Evolutionary conservation across 2,797 vertebrate genomes (phyloP).

Genomic region (Enteromius anoplus): DNA sequence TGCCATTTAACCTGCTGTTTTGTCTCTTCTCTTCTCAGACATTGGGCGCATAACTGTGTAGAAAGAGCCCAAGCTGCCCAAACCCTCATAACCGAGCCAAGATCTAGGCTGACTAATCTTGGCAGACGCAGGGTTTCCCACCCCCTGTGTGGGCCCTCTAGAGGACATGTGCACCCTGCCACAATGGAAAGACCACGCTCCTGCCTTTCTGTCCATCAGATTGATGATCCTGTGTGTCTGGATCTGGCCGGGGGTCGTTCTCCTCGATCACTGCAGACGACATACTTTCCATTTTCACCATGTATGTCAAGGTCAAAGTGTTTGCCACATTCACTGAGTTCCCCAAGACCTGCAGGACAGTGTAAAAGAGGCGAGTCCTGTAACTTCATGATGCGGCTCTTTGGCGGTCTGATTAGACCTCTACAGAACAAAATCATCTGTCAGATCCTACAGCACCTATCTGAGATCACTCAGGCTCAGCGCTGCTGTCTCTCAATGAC

Average conservation of each 20-base stretch:
- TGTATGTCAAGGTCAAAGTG: slow-evolving; percentile 25
- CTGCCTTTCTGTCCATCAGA: not conserved
- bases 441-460: slow-evolving; percentile 59
- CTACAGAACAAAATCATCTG: slow-evolving; percentile 63
- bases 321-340: slow-evolving; percentile 3
- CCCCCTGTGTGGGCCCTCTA: not conserved
- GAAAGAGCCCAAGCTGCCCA: slow-evolving; percentile 47
- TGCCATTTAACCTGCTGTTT: not conserved
- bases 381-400: slow-evolving; percentile 63
- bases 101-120: slow-evolving; percentile 46
- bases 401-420: slow-evolving; percentile 55
- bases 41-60: slow-evolving; percentile 23
- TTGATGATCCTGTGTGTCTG: not conserved
- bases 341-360: slow-evolving; percentile 2
- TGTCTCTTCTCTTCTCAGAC: slow-evolving; percentile 2
- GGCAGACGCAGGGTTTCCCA: slow-evolving; percentile 18
- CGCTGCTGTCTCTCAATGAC: slow-evolving; percentile 60
- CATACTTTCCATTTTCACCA: slow-evolving; percentile 12
- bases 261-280: not conserved
- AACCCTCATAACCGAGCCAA: not conserved
- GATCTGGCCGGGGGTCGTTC: not conserved
- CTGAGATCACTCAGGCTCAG: slow-evolving; percentile 62
- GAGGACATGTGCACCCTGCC: not conserved
- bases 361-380: slow-evolving; percentile 62
- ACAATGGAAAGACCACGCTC: slow-evolving; percentile 10